phyloP scores from a whole-genome alignment of 2,888 invertebrate genomes.

The Drosophila hamatofila region DNA sequence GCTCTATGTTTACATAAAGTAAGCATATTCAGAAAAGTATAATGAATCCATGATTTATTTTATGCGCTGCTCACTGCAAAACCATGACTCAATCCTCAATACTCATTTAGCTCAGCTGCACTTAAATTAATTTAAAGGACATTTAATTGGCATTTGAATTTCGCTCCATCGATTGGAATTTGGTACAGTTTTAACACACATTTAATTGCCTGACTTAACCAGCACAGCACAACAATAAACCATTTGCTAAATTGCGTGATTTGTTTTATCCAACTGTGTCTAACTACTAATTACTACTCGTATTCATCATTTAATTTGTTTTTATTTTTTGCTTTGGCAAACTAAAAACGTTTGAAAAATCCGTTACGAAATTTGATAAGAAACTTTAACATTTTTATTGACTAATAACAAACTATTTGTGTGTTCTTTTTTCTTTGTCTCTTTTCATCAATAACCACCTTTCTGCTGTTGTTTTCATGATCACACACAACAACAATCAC shows the following conservation, averaged over 20 bases:
- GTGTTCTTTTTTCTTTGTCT: slow-evolving; percentile 77
- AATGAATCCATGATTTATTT: too few species aligned
- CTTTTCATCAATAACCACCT: slow-evolving; percentile 74
- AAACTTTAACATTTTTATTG: slow-evolving; percentile 42
- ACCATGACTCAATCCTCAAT: not conserved
- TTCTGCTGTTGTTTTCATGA: slow-evolving; percentile 60
- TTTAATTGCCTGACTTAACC: slow-evolving; percentile 11
- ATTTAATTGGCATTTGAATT: slow-evolving; percentile 11
- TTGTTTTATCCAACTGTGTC: slow-evolving; percentile 5
- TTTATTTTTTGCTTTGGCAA: slow-evolving; percentile 2
- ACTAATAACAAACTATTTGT: slow-evolving; percentile 74
- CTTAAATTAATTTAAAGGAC: not conserved
- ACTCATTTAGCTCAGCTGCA: not conserved
- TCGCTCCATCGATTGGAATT: not conserved
- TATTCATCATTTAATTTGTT: slow-evolving; percentile 2
- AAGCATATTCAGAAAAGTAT: too few species aligned
- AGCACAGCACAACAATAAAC: slow-evolving; percentile 17
- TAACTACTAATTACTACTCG: not conserved
- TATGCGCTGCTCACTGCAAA: too few species aligned
- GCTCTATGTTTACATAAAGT: too few species aligned
- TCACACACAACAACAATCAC: slow-evolving; percentile 28
- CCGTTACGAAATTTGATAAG: slow-evolving; percentile 9
- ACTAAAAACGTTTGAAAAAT: slow-evolving; percentile 2
- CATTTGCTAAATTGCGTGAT: slow-evolving; percentile 4
- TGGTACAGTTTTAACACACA: slow-evolving; percentile 8